phyloP scores from a whole-genome alignment of 2,888 invertebrate genomes.

The Griposia aprilina region DNA sequence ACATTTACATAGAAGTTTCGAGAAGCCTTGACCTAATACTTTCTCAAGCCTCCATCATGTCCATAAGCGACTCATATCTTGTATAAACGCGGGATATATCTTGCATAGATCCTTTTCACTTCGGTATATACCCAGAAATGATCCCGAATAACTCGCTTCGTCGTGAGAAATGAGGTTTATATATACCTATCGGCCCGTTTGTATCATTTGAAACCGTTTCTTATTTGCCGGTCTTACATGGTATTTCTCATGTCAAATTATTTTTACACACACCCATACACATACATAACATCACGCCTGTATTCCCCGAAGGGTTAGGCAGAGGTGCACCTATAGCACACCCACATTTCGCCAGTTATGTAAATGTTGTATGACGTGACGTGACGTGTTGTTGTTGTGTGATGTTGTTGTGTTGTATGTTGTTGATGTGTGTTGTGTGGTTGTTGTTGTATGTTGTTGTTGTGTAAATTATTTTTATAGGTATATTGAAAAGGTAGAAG shows the following conservation, averaged over 20 bases:
- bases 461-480: conserved; percentile 22
- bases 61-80: conserved; percentile 36
- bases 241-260: conserved; percentile 21
- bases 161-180: conserved; percentile 42
- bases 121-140: conserved; percentile 17
- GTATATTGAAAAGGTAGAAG: not conserved
- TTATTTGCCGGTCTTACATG: conserved; percentile 5
- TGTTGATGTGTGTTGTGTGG: too few species aligned
- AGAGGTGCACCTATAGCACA: too few species aligned
- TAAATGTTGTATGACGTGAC: too few species aligned
- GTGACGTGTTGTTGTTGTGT: too few species aligned
- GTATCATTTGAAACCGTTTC: conserved; percentile 34
- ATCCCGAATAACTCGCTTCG: conserved; percentile 40
- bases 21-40: conserved; percentile 33
- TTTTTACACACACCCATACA: too few species aligned
- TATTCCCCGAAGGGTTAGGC: too few species aligned
- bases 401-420: too few species aligned
- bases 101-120: conserved; percentile 43
- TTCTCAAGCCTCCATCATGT: conserved; percentile 8
- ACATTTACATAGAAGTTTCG: conserved; percentile 16
- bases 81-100: conserved; percentile 42
- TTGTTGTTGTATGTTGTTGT: too few species aligned
- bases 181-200: not conserved
- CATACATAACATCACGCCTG: too few species aligned
- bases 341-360: too few species aligned